Conservation (phyloP, 2,113 vertebrate species). For the Polypterus senegalus region DNA sequence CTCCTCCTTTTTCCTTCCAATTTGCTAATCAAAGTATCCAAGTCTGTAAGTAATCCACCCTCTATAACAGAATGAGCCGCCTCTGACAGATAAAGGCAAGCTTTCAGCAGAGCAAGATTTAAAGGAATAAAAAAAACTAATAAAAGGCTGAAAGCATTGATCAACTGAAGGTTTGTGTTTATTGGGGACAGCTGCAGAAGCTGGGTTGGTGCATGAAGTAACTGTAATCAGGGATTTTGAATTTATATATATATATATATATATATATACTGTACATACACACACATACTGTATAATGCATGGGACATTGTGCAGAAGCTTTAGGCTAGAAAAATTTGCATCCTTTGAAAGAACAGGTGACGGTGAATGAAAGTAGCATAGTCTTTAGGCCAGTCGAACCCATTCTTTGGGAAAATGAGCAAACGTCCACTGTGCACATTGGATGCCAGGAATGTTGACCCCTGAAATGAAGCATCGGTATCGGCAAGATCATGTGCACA, state of each 20-base stretch:
- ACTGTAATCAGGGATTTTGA: constrained; percentile 3
- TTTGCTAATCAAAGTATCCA: not conserved
- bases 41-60: not conserved
- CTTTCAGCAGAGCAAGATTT: not conserved
- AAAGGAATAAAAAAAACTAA: not conserved
- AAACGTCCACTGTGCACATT: no score
- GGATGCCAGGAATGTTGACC: no score
- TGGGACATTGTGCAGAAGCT: no score
- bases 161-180: not conserved
- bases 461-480: no score
- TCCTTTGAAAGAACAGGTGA: no score
- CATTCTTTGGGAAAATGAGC: no score
- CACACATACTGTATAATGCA: not conserved
- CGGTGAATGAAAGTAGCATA: no score
- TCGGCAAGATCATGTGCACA: no score
- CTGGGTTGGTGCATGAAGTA: not conserved
- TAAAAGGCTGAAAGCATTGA: not conserved
- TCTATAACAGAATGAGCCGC: not conserved
- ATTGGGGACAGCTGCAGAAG: not conserved
- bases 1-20: not conserved
- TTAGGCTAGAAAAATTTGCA: no score
- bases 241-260: constrained; percentile 2
- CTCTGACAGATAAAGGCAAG: not conserved
- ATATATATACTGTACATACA: constrained; percentile 8
- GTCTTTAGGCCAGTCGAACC: no score